Percentiles rank a stretch among this genome's conserved stretches.
Evolutionary conservation across 2,888 invertebrate genomes (phyloP).

Genomic region (Eumacrocentrus americanus): DNA sequence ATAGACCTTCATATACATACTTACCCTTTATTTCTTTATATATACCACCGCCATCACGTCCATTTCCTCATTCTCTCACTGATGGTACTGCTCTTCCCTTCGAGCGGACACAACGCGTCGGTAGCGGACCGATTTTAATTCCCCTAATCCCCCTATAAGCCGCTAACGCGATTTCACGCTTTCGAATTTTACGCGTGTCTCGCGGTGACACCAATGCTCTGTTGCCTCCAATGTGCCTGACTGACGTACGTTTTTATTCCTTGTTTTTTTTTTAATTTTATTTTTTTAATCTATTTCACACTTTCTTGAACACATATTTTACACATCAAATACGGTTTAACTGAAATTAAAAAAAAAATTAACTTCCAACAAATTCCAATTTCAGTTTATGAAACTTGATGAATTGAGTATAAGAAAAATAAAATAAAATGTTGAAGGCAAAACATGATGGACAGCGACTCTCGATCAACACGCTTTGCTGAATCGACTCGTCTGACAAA

Average conservation of each 20-base stretch:
- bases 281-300: neutral
- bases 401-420: neutral
- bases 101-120: slow-evolving; percentile 13
- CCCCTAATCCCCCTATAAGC: slow-evolving; percentile 53
- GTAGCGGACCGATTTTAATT: slow-evolving; percentile 47
- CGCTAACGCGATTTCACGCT: slow-evolving; percentile 57
- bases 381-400: neutral
- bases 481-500: neutral
- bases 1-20: neutral
- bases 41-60: neutral
- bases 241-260: slow-evolving; percentile 34
- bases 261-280: neutral
- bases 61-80: neutral
- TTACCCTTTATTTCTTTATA: slow-evolving; percentile 4
- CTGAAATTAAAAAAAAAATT: too few relatives aligned
- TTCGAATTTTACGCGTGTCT: slow-evolving; percentile 50
- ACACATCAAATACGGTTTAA: too few relatives aligned
- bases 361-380: neutral
- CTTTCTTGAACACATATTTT: neutral
- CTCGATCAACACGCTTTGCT: neutral
- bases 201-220: slow-evolving; percentile 44
- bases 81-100: neutral
- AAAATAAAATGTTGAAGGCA: neutral
- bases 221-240: slow-evolving; percentile 46
- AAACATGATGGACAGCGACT: neutral